A percentile compares a stretch with the other conserved stretches of the same genome.
phyloP scores from a whole-genome alignment of 2,113 vertebrate species.

The Apteryx mantelli region DNA sequence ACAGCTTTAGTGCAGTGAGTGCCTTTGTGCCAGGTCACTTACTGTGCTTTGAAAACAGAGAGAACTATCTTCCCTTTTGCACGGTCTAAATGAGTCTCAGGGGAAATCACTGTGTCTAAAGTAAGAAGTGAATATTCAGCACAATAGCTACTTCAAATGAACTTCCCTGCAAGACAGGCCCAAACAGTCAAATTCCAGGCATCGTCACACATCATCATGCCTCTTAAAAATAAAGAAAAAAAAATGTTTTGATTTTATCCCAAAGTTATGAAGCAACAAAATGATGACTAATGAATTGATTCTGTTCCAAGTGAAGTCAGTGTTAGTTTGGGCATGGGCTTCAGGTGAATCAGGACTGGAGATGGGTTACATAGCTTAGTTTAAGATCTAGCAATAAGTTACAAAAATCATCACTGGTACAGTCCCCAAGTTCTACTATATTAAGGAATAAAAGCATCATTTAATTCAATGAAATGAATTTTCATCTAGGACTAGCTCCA shows the following conservation, averaged over 20 bases:
- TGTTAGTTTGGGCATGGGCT: not conserved
- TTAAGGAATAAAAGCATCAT: not conserved
- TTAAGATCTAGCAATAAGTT: not conserved
- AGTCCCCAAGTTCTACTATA: not conserved
- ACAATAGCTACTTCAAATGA: not conserved
- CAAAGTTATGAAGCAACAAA: not conserved
- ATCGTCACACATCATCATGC: not conserved
- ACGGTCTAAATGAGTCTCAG: not conserved
- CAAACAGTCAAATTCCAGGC: not conserved
- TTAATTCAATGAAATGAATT: not conserved
- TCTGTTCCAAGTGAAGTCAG: not conserved
- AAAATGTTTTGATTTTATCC: not conserved
- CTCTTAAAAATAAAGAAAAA: not conserved
- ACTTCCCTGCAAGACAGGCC: not conserved
- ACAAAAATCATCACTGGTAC: not conserved
- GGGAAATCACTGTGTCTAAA: not conserved
- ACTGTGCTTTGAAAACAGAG: not conserved
- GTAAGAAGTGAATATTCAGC: not conserved
- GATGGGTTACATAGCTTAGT: not conserved
- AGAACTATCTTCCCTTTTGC: not conserved
- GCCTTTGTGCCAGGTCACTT: not conserved
- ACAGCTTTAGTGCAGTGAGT: not conserved
- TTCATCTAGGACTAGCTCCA: not conserved
- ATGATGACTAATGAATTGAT: not conserved
- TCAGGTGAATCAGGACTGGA: not conserved